phyloP scores from a whole-genome alignment of 2,113 vertebrate species.

The Cryptomyrus ogoouensis region DNA sequence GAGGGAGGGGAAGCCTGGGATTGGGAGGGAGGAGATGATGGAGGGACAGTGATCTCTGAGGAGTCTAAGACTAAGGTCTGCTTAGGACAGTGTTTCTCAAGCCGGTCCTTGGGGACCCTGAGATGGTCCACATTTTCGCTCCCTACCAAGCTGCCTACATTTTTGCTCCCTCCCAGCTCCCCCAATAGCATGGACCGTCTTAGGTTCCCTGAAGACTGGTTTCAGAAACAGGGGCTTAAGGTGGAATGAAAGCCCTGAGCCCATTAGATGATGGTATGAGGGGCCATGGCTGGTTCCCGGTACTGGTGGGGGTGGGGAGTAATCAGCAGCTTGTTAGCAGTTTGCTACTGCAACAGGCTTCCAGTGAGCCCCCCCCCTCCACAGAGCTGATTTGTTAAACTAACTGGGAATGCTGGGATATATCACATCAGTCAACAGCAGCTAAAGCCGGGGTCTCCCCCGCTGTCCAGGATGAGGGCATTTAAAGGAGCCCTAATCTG shows the following conservation, averaged over 20 bases:
- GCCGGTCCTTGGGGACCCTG: neutral
- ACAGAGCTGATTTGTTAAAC: constrained; percentile 1
- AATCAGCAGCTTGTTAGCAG: constrained; percentile 1
- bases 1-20: neutral
- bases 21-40: neutral
- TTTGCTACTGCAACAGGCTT: neutral
- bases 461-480: neutral
- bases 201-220: neutral
- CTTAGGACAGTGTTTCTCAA: neutral
- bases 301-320: neutral
- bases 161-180: neutral
- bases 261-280: neutral
- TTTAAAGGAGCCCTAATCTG: constrained; percentile 1
- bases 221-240: neutral
- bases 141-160: neutral
- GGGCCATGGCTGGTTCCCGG: neutral
- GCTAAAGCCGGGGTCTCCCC: neutral
- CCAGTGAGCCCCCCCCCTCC: neutral
- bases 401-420: constrained; percentile 5
- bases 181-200: neutral
- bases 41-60: neutral
- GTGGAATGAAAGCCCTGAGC: neutral
- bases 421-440: constrained; percentile 17
- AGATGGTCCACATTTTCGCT: neutral
- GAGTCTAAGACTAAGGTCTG: neutral